Percentiles rank a stretch among this genome's conserved stretches.
Evolutionary conservation across 2,797 vertebrate genomes (phyloP).

Genomic region (Esox masquinongy): DNA sequence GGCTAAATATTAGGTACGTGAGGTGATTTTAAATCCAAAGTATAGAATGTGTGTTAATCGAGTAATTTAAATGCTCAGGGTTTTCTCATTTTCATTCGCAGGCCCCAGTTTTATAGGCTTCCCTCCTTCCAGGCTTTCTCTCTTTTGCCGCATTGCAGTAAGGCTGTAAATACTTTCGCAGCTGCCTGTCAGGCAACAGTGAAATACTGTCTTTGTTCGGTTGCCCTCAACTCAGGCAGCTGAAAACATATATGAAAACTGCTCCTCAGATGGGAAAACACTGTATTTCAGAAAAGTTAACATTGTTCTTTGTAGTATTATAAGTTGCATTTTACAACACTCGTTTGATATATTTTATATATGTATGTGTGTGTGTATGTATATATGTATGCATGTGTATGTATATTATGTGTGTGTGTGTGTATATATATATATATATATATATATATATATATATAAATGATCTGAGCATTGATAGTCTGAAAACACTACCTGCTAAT

Average conservation of each 20-base stretch:
- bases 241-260: constrained; percentile 72
- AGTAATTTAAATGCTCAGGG: neutral
- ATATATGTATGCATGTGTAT: too few relatives aligned
- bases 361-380: too few relatives aligned
- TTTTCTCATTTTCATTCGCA: constrained; percentile 8
- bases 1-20: neutral
- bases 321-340: neutral
- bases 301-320: neutral
- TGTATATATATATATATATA: neutral
- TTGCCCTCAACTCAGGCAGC: constrained; percentile 75
- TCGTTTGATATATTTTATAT: neutral
- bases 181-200: constrained; percentile 94
- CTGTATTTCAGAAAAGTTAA: constrained; percentile 13
- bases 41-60: neutral
- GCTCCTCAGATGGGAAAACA: constrained; percentile 34
- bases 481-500: neutral
- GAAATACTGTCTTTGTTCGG: constrained; percentile 99
- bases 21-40: neutral
- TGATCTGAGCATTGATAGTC: neutral
- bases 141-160: constrained; percentile 94
- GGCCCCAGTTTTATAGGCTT: neutral
- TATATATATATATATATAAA: neutral
- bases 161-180: constrained; percentile 99
- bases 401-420: too few relatives aligned
- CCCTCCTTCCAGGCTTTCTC: constrained; percentile 59